Evolutionary conservation across 2,113 vertebrate species (phyloP).

Genomic region (Cephalophus harveyi): DNA sequence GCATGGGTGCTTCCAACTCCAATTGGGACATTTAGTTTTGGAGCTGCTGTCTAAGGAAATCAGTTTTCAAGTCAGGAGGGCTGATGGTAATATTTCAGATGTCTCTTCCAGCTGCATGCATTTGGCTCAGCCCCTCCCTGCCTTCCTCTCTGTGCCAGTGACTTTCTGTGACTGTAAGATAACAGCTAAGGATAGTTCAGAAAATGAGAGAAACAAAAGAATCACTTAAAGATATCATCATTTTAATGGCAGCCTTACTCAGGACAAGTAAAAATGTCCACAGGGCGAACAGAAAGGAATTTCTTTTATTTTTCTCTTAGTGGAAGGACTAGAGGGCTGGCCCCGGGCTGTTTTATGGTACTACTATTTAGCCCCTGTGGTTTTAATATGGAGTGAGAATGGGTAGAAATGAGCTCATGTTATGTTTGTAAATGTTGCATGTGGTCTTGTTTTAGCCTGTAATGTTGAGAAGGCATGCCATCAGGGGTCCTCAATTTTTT

Average conservation of each 20-base stretch:
- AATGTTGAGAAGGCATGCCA: conserved; percentile 24
- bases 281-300: conserved; percentile 50
- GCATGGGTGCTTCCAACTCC: background rate
- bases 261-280: conserved; percentile 48
- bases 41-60: conserved; percentile 55
- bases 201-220: conserved; percentile 56
- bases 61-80: conserved; percentile 39
- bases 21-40: conserved; percentile 40
- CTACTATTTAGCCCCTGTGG: conserved; percentile 32
- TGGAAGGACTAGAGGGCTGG: conserved; percentile 38
- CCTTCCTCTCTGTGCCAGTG: conserved; percentile 19
- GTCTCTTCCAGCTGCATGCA: conserved; percentile 27
- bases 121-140: conserved; percentile 13
- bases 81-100: conserved; percentile 54
- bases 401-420: conserved; percentile 18
- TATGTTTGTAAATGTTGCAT: conserved; percentile 43
- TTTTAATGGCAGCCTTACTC: conserved; percentile 39
- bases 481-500: background rate
- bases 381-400: conserved; percentile 29
- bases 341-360: conserved; percentile 44
- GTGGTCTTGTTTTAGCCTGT: conserved; percentile 32
- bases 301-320: conserved; percentile 54
- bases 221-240: conserved; percentile 33
- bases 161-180: conserved; percentile 41
- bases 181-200: conserved; percentile 35